Evolutionary conservation across 2,888 invertebrate species (phyloP).

Genomic region (Meloe dianella): DNA sequence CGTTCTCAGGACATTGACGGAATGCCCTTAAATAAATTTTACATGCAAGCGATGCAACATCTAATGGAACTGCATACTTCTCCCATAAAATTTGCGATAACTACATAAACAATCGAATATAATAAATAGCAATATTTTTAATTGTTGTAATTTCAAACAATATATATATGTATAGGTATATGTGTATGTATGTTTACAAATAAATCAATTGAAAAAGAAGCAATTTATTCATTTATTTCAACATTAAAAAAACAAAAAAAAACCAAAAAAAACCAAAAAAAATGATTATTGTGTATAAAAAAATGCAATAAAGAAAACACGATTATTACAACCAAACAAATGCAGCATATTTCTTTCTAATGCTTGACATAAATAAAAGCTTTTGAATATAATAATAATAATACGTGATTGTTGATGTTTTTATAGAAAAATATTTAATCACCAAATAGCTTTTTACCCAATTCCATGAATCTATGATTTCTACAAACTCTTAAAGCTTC

Average conservation of each 20-base stretch:
- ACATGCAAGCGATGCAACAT: constrained; percentile 70
- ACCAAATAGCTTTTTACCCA: constrained; percentile 86
- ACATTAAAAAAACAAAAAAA: not conserved
- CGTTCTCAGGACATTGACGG: constrained; percentile 82
- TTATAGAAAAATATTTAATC: constrained; percentile 65
- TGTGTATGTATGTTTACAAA: constrained; percentile 3
- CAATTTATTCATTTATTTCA: constrained; percentile 1
- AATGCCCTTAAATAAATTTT: constrained; percentile 76
- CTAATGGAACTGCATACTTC: constrained; percentile 71
- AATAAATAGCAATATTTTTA: not conserved
- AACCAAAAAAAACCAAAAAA: not conserved
- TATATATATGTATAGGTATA: constrained; percentile 14
- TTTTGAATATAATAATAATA: too few species aligned
- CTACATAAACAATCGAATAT: too few species aligned
- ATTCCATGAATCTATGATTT: constrained; percentile 87
- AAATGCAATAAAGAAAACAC: not conserved
- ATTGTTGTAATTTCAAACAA: constrained; percentile 11
- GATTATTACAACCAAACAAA: not conserved
- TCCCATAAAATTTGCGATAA: constrained; percentile 64
- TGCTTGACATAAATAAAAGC: not conserved
- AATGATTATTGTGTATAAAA: not conserved
- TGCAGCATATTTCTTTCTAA: not conserved
- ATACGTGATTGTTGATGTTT: too few species aligned
- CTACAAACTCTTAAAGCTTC: constrained; percentile 84
- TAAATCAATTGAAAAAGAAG: not conserved